Conservation (phyloP, 2,888 invertebrate genomes). For the Automeris io region DNA sequence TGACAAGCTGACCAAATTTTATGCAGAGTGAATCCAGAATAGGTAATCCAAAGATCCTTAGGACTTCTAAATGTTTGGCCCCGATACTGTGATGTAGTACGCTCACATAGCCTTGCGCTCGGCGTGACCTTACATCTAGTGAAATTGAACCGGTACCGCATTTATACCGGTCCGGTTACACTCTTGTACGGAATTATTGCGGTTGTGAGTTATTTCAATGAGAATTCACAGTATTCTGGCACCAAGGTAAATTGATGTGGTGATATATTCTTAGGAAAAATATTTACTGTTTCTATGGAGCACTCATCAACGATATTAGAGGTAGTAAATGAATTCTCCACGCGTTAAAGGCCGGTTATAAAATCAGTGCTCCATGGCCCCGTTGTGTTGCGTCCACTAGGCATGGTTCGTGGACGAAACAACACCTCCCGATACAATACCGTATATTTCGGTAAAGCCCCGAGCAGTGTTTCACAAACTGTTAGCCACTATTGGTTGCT, state of each 20-base stretch:
- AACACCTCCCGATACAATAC: no score
- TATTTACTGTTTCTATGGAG: background rate
- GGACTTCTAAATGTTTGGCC: slow-evolving; percentile 1
- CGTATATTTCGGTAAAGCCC: no score
- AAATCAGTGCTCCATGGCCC: no score
- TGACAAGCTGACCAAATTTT: background rate
- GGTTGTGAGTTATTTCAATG: slow-evolving; percentile 28
- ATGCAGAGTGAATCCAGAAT: background rate
- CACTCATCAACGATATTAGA: no score
- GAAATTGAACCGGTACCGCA: slow-evolving; percentile 63
- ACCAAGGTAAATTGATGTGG: background rate
- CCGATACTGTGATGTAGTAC: slow-evolving; percentile 20
- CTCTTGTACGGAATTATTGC: slow-evolving; percentile 34
- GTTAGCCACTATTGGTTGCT: no score
- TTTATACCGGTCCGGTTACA: slow-evolving; percentile 33
- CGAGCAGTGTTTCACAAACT: no score
- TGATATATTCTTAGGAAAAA: background rate
- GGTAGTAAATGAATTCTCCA: no score
- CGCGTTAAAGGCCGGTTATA: no score
- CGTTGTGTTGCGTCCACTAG: no score
- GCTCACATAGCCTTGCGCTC: slow-evolving; percentile 64
- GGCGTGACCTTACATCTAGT: slow-evolving; percentile 68
- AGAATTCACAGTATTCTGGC: slow-evolving; percentile 7
- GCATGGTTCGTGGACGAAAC: no score
- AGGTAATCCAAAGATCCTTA: background rate